Evolutionary conservation across 2,113 vertebrate species (phyloP), one percentile per base, ranked within the genome.

Genomic region (Pteropus alecto): DNA sequence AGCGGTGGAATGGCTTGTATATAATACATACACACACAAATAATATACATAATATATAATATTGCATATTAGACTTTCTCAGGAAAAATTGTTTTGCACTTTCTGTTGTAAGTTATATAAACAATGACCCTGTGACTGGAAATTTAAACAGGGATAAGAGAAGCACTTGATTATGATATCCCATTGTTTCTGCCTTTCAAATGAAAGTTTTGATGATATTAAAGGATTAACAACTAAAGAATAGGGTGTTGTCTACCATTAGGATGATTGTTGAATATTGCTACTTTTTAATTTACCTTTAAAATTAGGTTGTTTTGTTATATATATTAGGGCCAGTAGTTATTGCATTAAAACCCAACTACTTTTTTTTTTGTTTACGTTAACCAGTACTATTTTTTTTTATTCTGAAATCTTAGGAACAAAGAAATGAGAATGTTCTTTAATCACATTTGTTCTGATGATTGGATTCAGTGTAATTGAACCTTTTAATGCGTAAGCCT

Each of bases 11-110:
- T 84, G 21, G 14, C 38, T 67, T 84, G 22, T 43, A 65, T 58
- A 26, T 78, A 51, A 60, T 28, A 12, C 7, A 30, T 0, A 16
- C 13, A 48, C 18, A 33, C 5, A 13, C 71, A 22, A 63, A 19
- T 82, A 35, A n/a, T 65, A 18, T 95, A 71, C n/a, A 83, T 96
- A 70, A 24, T 63, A 26, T 21, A 82, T 94, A 26, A 3, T 35
- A 65, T 87, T 86, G 68, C 46, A 89, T 11, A 24, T 11, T 21
- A 88, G 82, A 78, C 81, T n/a, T 87, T 94, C 18, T 84, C 95
- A 8, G 73, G 90, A 58, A 96, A 91, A n/a, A 78, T 85, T 81
- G 28, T 93, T 28, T 93, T 94, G 43, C 35, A n/a, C 97, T 95
- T 96, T 94, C 61, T 97, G 11, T 43, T 8, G 90, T 84, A 67